phyloP scores from a whole-genome alignment of 2,888 invertebrate species.

The Aporophyla nigra region DNA sequence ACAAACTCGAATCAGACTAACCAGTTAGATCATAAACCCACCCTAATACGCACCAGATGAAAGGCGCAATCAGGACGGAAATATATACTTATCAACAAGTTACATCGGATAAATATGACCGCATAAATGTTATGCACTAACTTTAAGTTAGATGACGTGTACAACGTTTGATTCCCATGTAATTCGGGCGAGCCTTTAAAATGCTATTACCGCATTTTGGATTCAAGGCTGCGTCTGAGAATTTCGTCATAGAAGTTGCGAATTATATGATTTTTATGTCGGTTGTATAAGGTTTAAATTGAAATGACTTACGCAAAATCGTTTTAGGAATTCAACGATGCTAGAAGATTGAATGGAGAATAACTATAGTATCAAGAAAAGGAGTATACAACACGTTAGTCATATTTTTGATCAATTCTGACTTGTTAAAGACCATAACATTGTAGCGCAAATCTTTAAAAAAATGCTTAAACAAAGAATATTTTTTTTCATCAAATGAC shows the following conservation, averaged over 20 bases:
- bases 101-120: background rate
- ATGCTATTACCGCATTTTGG: slow-evolving; percentile 5
- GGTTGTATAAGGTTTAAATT: background rate
- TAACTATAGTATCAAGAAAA: background rate
- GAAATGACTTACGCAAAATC: background rate
- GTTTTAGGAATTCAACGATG: no score
- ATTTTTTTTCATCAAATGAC: no score
- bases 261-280: background rate
- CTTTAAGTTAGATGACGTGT: slow-evolving; percentile 31
- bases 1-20: background rate
- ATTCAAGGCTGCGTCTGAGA: slow-evolving; percentile 12
- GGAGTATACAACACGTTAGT: background rate
- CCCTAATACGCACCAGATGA: background rate
- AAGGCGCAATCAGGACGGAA: background rate
- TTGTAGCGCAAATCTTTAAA: background rate
- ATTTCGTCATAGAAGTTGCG: background rate
- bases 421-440: background rate
- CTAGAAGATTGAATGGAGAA: background rate
- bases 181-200: slow-evolving; percentile 29
- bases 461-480: background rate
- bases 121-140: slow-evolving; percentile 31
- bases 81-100: background rate
- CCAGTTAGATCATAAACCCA: background rate
- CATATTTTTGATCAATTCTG: background rate
- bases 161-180: background rate